Base-by-base conservation (phyloP, 2,113 vertebrate species). In the Drymodes brunneopygia region DNA sequence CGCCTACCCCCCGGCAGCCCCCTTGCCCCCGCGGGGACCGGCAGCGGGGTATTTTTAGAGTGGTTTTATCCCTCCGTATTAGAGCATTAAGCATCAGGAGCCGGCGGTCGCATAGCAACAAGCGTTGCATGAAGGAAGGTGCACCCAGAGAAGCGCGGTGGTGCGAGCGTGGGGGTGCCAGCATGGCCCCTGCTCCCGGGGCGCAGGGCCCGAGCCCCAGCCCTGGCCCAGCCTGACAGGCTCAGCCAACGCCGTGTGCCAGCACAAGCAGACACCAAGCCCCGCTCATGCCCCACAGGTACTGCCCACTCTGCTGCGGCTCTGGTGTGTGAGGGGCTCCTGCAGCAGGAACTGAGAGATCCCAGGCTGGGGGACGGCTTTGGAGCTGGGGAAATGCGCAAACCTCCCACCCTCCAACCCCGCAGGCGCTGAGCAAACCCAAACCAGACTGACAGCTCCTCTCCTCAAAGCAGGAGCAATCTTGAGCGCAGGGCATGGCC, bases 21-120 rank as follows among this genome's bases (percentile, higher is more conserved):
- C 88, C 38, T 38, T 56, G 62, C 64, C 73, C 90, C 92, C 18
- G 6, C 12, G 1, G 80, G 72, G 86, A 73, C 86, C 2, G 20
- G 60, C 79, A 88, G 83, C 1, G 1, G 87, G 77, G 95, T 95
- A 97, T 97, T 97, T 97, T 94, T 97, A 97, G 96, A 92, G 80
- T 16, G 33, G 90, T 90, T 96, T 97, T 95, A 95, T 97, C 96
- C 71, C 81, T 86, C 92, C 51, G 95, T 95, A 97, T 95, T 95
- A 96, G 86, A 96, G 96, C 91, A 87, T 94, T 95, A 95, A 97
- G 92, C 96, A 97, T 96, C 61, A 23, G 90, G 93, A 97, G 97
- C 97, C 8, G 88, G 74, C 54, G 85, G 97, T 97, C 93, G 97
- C 97, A 17, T 97, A 96, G 97, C 97, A 97, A 97, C 97, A 70